Conservation (phyloP, 2,888 invertebrate species). For the Diplolepis rosae region DNA sequence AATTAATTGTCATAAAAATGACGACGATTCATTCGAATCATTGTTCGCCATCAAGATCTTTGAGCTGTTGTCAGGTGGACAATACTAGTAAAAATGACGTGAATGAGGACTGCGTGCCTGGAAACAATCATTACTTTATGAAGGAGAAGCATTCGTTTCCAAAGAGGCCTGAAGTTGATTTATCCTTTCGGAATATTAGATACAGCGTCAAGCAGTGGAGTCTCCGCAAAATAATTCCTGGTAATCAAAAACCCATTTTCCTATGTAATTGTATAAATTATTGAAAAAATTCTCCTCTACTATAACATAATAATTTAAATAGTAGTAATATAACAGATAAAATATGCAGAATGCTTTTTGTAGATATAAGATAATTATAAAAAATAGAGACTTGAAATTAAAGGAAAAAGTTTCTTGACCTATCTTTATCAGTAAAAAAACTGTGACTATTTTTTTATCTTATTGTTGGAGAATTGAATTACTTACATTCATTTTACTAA, state of each 20-base stretch:
- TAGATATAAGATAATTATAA: no score
- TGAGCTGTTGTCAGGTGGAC: constrained; percentile 70
- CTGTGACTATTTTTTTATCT: not conserved
- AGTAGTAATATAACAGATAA: no score
- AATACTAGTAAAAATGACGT: constrained; percentile 64
- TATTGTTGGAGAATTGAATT: no score
- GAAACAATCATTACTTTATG: constrained; percentile 62
- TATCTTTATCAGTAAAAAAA: no score
- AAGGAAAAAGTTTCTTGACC: no score
- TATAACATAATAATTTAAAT: no score
- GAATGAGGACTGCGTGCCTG: constrained; percentile 55
- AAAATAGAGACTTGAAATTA: no score
- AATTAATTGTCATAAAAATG: constrained; percentile 46
- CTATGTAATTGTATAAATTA: not conserved
- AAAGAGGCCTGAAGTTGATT: constrained; percentile 79
- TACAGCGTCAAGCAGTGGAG: constrained; percentile 79
- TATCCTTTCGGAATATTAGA: constrained; percentile 81
- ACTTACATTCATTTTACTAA: no score
- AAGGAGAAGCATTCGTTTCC: constrained; percentile 74
- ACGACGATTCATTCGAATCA: constrained; percentile 55
- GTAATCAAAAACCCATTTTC: constrained; percentile 66
- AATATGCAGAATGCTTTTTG: no score
- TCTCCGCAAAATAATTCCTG: constrained; percentile 76
- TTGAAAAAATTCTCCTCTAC: no score
- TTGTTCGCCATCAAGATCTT: constrained; percentile 66